phyloP scores from a whole-genome alignment of 2,888 invertebrate genomes.

The Hypercompe scribonia region DNA sequence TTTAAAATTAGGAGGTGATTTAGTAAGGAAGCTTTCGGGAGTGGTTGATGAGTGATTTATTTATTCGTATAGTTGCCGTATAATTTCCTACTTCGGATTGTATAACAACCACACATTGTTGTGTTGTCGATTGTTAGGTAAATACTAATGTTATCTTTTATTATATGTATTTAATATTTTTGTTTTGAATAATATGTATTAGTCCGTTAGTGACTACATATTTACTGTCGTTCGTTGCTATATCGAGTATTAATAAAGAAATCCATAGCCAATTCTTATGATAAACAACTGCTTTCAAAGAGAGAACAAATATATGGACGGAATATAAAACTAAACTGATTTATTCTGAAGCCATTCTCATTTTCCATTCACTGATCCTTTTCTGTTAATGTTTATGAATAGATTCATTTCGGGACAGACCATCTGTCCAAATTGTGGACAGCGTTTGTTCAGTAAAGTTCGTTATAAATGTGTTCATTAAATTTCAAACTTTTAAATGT shows the following conservation, averaged over 20 bases:
- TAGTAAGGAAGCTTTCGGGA: slow-evolving; percentile 45
- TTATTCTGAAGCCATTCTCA: slow-evolving; percentile 29
- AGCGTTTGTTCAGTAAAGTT: slow-evolving; percentile 29
- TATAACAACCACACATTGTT: background rate
- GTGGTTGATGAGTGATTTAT: slow-evolving; percentile 30
- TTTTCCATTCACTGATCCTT: slow-evolving; percentile 28
- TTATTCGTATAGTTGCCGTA: slow-evolving; percentile 30
- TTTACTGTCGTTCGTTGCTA: background rate
- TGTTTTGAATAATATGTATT: background rate
- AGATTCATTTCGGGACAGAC: slow-evolving; percentile 42
- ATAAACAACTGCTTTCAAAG: background rate
- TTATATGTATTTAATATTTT: background rate
- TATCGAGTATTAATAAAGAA: background rate
- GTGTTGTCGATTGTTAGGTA: background rate
- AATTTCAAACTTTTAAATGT: slow-evolving; percentile 25
- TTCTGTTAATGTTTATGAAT: slow-evolving; percentile 49
- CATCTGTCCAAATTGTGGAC: slow-evolving; percentile 43
- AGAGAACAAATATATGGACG: slow-evolving; percentile 18
- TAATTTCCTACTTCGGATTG: background rate
- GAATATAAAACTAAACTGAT: slow-evolving; percentile 26
- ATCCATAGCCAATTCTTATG: background rate
- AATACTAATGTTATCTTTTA: no score
- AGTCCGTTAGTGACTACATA: no score
- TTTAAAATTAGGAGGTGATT: slow-evolving; percentile 77
- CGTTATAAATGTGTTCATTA: slow-evolving; percentile 30